Evolutionary conservation across 2,797 vertebrate species (phyloP).

Genomic region (Oreonectes daqikongensis): DNA sequence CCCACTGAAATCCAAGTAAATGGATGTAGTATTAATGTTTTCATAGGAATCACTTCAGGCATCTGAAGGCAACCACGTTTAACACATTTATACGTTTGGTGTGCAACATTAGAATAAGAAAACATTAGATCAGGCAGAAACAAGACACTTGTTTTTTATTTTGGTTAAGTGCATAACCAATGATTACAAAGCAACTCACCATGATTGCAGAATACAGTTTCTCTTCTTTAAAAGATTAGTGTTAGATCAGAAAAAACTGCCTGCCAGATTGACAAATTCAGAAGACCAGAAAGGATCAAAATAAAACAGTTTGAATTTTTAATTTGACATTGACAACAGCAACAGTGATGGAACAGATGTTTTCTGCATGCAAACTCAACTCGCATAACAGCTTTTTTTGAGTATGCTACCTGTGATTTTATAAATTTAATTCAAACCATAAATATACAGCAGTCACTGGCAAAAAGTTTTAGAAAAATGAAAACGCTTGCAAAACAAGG

Average conservation of each 20-base stretch:
- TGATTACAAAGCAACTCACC: neutral
- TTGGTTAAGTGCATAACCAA: neutral
- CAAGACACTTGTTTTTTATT: neutral
- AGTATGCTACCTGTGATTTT: conserved; percentile 13
- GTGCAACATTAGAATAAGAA: too few relatives aligned
- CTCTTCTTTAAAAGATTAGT: too few relatives aligned
- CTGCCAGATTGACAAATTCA: too few relatives aligned
- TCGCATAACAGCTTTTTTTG: neutral
- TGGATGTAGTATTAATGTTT: too few relatives aligned
- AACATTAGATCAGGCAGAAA: too few relatives aligned
- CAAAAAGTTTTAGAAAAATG: neutral
- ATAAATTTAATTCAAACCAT: neutral
- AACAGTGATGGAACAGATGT: neutral
- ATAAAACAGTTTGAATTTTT: neutral
- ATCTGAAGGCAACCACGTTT: too few relatives aligned
- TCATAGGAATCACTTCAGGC: too few relatives aligned
- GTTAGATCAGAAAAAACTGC: too few relatives aligned
- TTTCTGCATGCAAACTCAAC: conserved; percentile 1
- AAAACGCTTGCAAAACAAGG: neutral
- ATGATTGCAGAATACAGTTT: neutral
- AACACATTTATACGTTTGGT: too few relatives aligned
- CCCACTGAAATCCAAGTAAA: too few relatives aligned
- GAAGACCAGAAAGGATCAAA: neutral
- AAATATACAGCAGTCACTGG: conserved; percentile 13
- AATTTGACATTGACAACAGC: conserved; percentile 19